Base-by-base conservation (phyloP, 2,113 vertebrate species). In the Silurus glanis region DNA sequence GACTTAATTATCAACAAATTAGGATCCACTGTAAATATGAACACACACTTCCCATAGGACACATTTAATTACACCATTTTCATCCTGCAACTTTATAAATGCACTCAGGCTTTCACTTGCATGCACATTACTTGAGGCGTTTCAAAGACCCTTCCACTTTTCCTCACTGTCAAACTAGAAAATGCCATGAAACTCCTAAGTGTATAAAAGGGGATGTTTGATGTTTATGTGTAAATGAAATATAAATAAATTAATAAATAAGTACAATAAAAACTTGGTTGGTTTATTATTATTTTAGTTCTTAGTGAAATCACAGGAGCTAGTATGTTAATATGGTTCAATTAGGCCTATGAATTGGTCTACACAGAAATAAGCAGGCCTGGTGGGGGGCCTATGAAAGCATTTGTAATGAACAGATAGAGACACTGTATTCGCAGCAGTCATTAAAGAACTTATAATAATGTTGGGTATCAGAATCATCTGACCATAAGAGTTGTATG, bases 381-480 rank as follows among this genome's bases (percentile, higher is more conserved):
- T 89, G 86, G 87, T 83, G 81, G 89, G 85, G 90, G 91, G 91
- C 92, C 37, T 91, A 87, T 89, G 92, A 92, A 93, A 93, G 92
- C 92, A 92, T 92, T 92, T 92, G 93, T 94, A 94, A 95, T 94
- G 92, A 95, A 94, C 91, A 93, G 93, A 90, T 93, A 92, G 90
- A 92, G 93, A 90, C 87, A 85, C 92, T 87, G 91, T 90, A 93
- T 93, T 92, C 92, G 87, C 92, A 80, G 90, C 93, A 93, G 93
- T 95, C 93, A 93, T 94, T 93, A 95, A 94, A 93, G 92, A 92
- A 89, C 92, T 94, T 92, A 93, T 95, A 95, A 95, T 95, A 95
- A 94, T 92, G 92, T 92, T 88, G 93, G 93, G 93, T 92, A 91
- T 92, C 92, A 91, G 91, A 9, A 90, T 37, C 37, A 37, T 37